Evolutionary conservation across 1,140 invertebrate genomes (phyloP).

Genomic region (Philotrypesis tridentata): DNA sequence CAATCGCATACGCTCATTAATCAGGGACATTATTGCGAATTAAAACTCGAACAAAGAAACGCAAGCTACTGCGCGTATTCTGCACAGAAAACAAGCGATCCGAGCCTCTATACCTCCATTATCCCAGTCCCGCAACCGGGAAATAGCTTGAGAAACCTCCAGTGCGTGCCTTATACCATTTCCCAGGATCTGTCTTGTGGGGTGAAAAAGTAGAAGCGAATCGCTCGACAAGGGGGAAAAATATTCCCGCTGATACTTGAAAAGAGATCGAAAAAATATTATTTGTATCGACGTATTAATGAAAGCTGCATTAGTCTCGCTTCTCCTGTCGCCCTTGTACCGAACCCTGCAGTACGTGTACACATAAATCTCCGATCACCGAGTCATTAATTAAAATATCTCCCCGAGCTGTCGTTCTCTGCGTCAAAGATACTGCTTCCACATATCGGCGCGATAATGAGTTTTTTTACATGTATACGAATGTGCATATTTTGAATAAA

Average conservation of each 20-base stretch:
- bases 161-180: constrained; percentile 54
- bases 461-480: no score
- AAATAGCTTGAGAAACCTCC: not conserved
- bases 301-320: constrained; percentile 34
- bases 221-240: constrained; percentile 41
- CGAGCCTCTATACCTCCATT: not conserved
- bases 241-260: not conserved
- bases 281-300: constrained; percentile 29
- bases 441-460: not conserved
- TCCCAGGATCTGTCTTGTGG: constrained; percentile 52
- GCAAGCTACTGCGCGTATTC: no score
- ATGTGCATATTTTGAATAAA: no score
- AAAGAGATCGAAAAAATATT: constrained; percentile 25
- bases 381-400: constrained; percentile 39
- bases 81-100: not conserved
- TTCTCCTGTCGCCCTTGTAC: not conserved
- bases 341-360: not conserved
- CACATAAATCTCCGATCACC: constrained; percentile 21
- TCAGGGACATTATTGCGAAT: no score
- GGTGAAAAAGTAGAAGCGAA: constrained; percentile 50
- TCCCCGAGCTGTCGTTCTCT: not conserved
- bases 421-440: constrained; percentile 8
- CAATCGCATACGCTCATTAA: no score
- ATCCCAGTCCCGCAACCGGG: not conserved
- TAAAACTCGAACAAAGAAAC: no score